Percentiles rank a stretch among this genome's conserved stretches.
Conservation (phyloP, 2,113 vertebrate species). For the Microcebus murinus region DNA sequence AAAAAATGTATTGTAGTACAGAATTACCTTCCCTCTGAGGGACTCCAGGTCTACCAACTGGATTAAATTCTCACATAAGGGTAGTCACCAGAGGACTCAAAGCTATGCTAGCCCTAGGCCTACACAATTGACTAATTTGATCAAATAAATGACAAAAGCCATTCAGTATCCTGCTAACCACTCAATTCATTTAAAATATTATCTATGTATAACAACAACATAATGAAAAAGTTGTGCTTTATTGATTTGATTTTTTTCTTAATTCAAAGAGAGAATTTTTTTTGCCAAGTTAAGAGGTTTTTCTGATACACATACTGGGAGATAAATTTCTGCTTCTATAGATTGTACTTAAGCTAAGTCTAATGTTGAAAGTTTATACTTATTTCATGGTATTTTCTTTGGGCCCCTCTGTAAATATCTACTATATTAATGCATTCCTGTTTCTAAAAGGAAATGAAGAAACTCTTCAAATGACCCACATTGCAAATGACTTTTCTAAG, state of each 20-base stretch:
- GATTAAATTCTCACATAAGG: neutral
- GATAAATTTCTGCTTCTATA: neutral
- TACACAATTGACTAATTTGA: neutral
- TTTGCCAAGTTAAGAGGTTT: neutral
- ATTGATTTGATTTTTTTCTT: neutral
- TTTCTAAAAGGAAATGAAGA: constrained; percentile 30
- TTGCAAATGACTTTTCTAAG: neutral
- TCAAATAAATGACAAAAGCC: constrained; percentile 38
- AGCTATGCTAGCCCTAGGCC: neutral
- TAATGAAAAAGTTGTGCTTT: neutral
- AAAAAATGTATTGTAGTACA: neutral
- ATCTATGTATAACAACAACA: neutral
- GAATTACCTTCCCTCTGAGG: neutral
- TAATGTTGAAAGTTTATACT: neutral
- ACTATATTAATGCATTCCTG: neutral
- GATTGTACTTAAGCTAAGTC: neutral
- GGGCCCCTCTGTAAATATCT: neutral
- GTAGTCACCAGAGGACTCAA: neutral
- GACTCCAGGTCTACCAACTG: neutral
- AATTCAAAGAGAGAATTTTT: neutral
- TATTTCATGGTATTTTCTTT: neutral
- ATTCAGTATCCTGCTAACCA: neutral
- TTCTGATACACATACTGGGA: neutral
- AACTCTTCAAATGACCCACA: neutral
- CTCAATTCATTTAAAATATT: constrained; percentile 20